Base-by-base conservation (phyloP, 2,888 invertebrate genomes). In the Zeuzera pyrina region DNA sequence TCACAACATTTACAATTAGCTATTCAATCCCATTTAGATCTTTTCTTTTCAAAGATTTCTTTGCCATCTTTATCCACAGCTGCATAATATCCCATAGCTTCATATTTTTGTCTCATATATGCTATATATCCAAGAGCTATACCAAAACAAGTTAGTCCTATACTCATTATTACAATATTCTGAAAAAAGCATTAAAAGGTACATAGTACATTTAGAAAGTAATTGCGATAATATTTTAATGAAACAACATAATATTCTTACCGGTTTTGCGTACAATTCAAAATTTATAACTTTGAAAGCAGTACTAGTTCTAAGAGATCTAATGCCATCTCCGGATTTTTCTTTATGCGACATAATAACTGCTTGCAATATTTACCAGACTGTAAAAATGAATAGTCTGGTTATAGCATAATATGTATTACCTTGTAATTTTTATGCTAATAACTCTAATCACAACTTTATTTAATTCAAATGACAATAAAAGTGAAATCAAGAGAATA, bases 221-320 rank as follows among this genome's bases (percentile, higher is more conserved):
- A 33, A 29, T 29, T 12, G 30, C 12, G 30, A 27, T 15, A 19
- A 16, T 29, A 12, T 26, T 19, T 23, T 6, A 24, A 28, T 14
- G 3, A 10, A 4, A 3, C 8, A 28, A 8, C 1, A 26, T 31
- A 22, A 12, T 7, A 31, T 26, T 78, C 90, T 87, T 86, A 96
- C 96, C 38, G 95, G 96, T 72, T 91, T 94, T 0, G 90, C 88
- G 65, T 95, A 97, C 1, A 97, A 81, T 72, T 97, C 96, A 73
- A 92, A 96, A 76, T 97, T 97, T 0, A 95, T 81, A 15, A 90
- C 87, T 56, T 91, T 86, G 64, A 97, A 97, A 15, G 92, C 85
- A 46, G 85, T 87, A 2, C 92, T 91, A 10, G 92, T 90, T 68
- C 77, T 85, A 41, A 94, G 65, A 1, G 92, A 92, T 38, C 92